Evolutionary conservation across 2,113 vertebrate species (phyloP), one percentile per base, ranked within the genome.

Genomic region (Castor canadensis): DNA sequence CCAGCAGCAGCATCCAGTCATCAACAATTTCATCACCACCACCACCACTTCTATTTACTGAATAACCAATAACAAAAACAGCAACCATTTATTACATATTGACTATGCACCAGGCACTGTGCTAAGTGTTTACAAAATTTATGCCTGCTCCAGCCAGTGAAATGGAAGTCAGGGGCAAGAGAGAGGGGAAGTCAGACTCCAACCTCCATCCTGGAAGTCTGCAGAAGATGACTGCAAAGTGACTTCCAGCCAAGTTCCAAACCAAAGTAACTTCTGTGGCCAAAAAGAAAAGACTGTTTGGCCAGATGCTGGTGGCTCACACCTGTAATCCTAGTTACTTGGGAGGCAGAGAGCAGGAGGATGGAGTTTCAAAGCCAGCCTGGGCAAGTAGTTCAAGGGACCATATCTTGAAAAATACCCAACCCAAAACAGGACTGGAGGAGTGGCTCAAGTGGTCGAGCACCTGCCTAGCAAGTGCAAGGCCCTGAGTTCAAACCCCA

Each of bases 31-130:
- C 72, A 79, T 22, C 73, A 49, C 56, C 64, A 11, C 20, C 83
- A 49, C 49, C 58, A 40, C 67, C 47, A 17, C 73, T 67, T 73
- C 85, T 75, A 43, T 56, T 77, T 94, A 87, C 30, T 54, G 64
- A 94, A n/a, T 47, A 84, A 77, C 80, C 87, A 89, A 87, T 80
- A 83, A 60, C 38, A 66, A 84, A 97, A 96, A 76, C 45, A 94
- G 93, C 67, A 72, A 45, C 66, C 71, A 81, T 85, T 52, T 79
- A 66, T 88, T 77, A 85, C 22, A 8, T 35, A 56, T 77, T 62
- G 75, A 83, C 92, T 88, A 67, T 20, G 66, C 77, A 82, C 66
- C 66, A 22, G 62, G 60, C 56, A 16, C 62, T 24, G 35, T 72
- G 86, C 76, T 84, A 77, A 71, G 40, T 81, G 79, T 47, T 56